Percentiles rank a stretch among this genome's conserved stretches.
These are phyloP conservation scores for Egretta garzetta DNA, from an alignment of 2,113 vertebrate genomes.

Conservation along the genomic window DNA sequence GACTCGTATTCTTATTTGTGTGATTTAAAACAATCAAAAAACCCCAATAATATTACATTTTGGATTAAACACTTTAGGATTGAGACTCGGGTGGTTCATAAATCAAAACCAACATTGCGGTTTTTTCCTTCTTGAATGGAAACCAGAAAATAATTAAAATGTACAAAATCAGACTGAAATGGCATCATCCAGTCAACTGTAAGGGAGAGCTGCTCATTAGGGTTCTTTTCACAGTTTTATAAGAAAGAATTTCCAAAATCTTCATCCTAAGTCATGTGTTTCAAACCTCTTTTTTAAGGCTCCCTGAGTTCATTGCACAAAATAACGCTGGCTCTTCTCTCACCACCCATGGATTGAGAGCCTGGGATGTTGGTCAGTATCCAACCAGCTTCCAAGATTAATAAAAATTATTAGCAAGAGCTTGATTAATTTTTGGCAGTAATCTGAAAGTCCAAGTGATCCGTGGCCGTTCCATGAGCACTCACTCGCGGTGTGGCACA, in stretches of 20 bases:
- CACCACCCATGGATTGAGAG: background rate
- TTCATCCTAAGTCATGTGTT: fast-evolving
- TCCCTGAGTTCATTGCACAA: background rate
- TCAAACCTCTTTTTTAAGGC: background rate
- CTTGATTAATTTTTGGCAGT: background rate
- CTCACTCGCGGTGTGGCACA: background rate
- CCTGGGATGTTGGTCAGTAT: fast-evolving
- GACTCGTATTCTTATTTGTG: background rate
- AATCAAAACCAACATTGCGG: background rate
- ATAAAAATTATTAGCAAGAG: background rate
- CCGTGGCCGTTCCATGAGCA: fast-evolving
- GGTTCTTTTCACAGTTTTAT: fast-evolving
- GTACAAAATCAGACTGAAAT: background rate
- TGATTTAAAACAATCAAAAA: background rate
- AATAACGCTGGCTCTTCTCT: background rate
- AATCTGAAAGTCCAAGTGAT: background rate
- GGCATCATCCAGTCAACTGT: fast-evolving
- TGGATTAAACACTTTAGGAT: background rate
- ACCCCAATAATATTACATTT: background rate
- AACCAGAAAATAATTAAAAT: background rate
- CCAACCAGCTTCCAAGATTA: background rate
- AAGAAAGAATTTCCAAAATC: background rate
- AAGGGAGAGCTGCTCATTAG: background rate
- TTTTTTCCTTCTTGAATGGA: background rate
- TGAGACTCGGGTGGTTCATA: background rate